Evolutionary conservation across 2,888 invertebrate genomes (phyloP).

Genomic region (Conistra vaccinii): DNA sequence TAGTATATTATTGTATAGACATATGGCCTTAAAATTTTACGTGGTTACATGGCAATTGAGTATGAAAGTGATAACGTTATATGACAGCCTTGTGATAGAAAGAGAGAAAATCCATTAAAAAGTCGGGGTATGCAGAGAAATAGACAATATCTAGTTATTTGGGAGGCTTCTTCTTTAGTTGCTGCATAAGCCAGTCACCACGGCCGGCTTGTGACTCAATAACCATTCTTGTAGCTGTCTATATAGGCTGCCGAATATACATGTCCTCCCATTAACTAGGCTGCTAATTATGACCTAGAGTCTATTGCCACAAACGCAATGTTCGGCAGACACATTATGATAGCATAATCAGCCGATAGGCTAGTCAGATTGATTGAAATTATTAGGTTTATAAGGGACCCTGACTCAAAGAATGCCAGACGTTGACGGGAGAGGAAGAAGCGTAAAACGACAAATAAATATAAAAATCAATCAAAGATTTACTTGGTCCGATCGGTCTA

Average conservation of each 20-base stretch:
- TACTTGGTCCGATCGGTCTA: too few relatives aligned
- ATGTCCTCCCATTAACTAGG: not conserved
- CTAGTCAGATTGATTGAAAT: too few relatives aligned
- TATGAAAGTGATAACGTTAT: not conserved
- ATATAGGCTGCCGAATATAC: not conserved
- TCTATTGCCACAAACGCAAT: not conserved
- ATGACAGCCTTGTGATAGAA: not conserved
- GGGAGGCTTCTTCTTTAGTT: not conserved
- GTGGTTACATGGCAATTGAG: not conserved
- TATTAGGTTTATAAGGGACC: too few relatives aligned
- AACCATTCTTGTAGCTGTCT: not conserved
- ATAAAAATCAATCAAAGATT: too few relatives aligned
- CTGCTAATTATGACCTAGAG: not conserved
- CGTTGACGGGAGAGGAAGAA: too few relatives aligned
- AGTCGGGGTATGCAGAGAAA: too few relatives aligned
- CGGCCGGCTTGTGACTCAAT: not conserved
- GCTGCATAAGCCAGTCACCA: not conserved
- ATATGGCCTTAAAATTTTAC: not conserved
- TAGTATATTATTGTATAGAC: conserved; percentile 51
- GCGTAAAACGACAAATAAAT: too few relatives aligned
- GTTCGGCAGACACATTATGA: not conserved
- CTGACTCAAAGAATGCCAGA: too few relatives aligned
- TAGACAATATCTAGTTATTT: not conserved
- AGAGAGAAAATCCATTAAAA: not conserved
- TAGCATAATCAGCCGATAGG: too few relatives aligned